These are phyloP conservation scores for Rhinoderma darwinii DNA, from an alignment of 2,113 vertebrate species.

Conservation along the genomic window DNA sequence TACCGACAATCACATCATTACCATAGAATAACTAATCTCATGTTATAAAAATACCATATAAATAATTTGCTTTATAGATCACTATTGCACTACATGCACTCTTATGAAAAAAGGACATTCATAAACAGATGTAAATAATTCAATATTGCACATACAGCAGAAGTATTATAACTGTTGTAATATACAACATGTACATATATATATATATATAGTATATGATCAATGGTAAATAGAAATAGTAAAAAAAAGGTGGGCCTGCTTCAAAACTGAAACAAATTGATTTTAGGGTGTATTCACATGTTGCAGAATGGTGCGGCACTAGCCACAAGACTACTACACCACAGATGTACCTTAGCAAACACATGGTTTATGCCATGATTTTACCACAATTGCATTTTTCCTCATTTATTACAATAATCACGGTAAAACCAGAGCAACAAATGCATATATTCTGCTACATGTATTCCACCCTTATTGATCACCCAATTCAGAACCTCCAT, in stretches of 20 bases:
- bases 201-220: background rate
- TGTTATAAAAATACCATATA: constrained; percentile 50
- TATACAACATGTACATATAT: constrained; percentile 21
- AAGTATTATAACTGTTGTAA: constrained; percentile 9
- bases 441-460: background rate
- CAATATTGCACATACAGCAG: background rate
- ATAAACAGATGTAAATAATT: constrained; percentile 20
- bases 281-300: background rate
- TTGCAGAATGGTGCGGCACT: background rate
- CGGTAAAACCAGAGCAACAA: background rate
- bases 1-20: background rate
- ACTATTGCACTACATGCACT: constrained; percentile 39
- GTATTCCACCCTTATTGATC: background rate
- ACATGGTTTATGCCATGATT: background rate
- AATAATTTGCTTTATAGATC: constrained; percentile 27
- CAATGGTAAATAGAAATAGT: background rate
- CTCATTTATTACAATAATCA: background rate
- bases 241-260: background rate
- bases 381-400: background rate
- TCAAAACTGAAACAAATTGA: background rate
- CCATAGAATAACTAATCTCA: constrained; percentile 31
- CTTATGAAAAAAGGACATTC: constrained; percentile 32
- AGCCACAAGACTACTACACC: background rate
- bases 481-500: background rate
- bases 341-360: background rate